A percentile compares a stretch with the other conserved stretches of the same genome.
Evolutionary conservation across 2,888 invertebrate genomes (phyloP).

Genomic region (Caenorhabditis zanzibari): DNA sequence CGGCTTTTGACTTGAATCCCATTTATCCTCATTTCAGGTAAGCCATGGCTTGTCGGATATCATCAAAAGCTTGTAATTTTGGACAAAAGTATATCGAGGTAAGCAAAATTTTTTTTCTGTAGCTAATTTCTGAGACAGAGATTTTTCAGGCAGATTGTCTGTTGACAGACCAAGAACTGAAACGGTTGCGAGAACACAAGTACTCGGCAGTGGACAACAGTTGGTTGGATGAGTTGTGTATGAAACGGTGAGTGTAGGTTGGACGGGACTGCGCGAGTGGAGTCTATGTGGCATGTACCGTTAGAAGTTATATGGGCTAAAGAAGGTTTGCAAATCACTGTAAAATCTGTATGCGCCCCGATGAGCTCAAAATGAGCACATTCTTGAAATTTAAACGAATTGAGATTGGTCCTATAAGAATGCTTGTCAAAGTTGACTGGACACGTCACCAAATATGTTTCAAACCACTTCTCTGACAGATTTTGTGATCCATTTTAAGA

Average conservation of each 20-base stretch:
- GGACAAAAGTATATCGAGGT: conserved; percentile 62
- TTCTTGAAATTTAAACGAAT: too few species aligned
- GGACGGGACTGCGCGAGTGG: not conserved
- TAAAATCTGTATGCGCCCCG: too few species aligned
- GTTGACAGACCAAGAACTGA: conserved; percentile 77
- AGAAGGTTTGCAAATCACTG: too few species aligned
- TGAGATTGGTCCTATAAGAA: too few species aligned
- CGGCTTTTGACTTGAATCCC: too few species aligned
- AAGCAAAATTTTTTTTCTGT: not conserved
- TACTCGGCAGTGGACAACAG: conserved; percentile 93
- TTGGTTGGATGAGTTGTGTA: conserved; percentile 88
- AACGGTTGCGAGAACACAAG: conserved; percentile 92
- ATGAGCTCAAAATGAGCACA: too few species aligned
- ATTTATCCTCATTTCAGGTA: not conserved
- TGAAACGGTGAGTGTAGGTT: conserved; percentile 77
- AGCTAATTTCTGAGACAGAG: not conserved
- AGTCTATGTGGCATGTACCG: too few species aligned
- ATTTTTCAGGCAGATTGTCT: conserved; percentile 75
- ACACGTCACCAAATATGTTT: too few species aligned
- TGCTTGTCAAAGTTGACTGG: too few species aligned
- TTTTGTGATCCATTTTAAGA: too few species aligned
- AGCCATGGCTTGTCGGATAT: conserved; percentile 55
- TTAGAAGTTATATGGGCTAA: too few species aligned
- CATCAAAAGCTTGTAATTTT: conserved; percentile 50
- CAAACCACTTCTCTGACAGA: too few species aligned